Evolutionary conservation across 2,888 invertebrate species (phyloP).

Genomic region (Cataglyphis cursor): DNA sequence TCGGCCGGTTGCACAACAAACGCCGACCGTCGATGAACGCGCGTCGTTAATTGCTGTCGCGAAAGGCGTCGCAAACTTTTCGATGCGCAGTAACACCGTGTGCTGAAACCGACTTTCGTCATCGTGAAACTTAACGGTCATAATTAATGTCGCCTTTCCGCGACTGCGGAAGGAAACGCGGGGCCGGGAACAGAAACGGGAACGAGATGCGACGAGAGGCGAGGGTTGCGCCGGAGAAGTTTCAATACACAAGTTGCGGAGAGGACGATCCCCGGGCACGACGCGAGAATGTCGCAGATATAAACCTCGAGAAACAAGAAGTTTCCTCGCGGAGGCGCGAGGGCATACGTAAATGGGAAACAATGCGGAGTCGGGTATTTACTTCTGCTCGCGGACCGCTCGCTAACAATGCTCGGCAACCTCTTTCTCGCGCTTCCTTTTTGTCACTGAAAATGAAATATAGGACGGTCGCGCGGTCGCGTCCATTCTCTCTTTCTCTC

Average conservation of each 20-base stretch:
- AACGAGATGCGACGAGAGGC: slow-evolving; percentile 14
- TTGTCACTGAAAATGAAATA: slow-evolving; percentile 63
- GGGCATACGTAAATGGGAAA: slow-evolving; percentile 70
- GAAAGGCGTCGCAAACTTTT: slow-evolving; percentile 69
- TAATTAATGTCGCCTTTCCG: slow-evolving; percentile 75
- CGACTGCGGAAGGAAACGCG: slow-evolving; percentile 40
- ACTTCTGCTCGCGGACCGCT: slow-evolving; percentile 58
- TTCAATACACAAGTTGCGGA: slow-evolving; percentile 61
- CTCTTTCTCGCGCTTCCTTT: slow-evolving; percentile 62
- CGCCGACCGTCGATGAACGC: slow-evolving; percentile 56
- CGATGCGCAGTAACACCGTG: slow-evolving; percentile 55
- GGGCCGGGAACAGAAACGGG: neutral
- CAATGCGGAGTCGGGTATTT: slow-evolving; percentile 64
- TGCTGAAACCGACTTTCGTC: slow-evolving; percentile 58
- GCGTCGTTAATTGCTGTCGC: slow-evolving; percentile 72
- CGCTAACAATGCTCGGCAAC: slow-evolving; percentile 67
- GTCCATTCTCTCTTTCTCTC: neutral
- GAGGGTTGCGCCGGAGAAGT: slow-evolving; percentile 35
- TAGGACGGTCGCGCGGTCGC: slow-evolving; percentile 31
- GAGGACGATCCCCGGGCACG: slow-evolving; percentile 51
- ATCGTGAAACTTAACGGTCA: slow-evolving; percentile 57
- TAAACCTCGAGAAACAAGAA: slow-evolving; percentile 65
- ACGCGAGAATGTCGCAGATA: slow-evolving; percentile 57
- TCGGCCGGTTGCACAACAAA: slow-evolving; percentile 22
- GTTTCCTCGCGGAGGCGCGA: slow-evolving; percentile 61